Percentiles rank a stretch among this genome's conserved stretches.
phyloP scores from a whole-genome alignment of 1,140 invertebrate genomes.

The Drosophila navojoa region DNA sequence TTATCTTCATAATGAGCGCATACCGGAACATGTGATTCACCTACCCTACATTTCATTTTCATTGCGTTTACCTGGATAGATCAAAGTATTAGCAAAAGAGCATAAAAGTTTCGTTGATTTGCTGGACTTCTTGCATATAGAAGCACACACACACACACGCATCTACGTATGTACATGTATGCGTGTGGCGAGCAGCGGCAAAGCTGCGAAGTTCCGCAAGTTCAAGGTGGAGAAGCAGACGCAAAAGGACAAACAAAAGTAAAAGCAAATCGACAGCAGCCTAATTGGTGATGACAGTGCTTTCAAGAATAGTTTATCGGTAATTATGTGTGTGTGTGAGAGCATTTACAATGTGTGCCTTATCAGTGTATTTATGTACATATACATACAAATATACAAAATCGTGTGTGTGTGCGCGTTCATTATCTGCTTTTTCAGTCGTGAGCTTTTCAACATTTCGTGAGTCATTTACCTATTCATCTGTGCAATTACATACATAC shows the following conservation, averaged over 20 bases:
- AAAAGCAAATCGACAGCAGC: constrained; percentile 4
- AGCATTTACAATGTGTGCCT: neutral
- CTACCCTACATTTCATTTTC: too few species aligned
- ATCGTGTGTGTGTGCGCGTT: neutral
- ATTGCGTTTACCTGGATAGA: too few species aligned
- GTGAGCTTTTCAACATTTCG: constrained; percentile 26
- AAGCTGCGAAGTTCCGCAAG: constrained; percentile 32
- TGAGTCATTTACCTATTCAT: constrained; percentile 52
- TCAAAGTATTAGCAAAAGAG: neutral
- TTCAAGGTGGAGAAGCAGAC: constrained; percentile 53
- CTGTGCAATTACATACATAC: constrained; percentile 4
- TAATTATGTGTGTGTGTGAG: neutral
- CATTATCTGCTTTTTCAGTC: constrained; percentile 17
- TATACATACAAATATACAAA: neutral
- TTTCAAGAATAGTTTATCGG: neutral
- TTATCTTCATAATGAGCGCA: neutral
- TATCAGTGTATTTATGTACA: neutral
- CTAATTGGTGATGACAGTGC: too few species aligned
- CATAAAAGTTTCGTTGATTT: neutral
- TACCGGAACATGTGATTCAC: too few species aligned
- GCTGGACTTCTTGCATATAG: neutral
- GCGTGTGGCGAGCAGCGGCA: neutral
- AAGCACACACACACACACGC: neutral
- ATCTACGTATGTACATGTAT: neutral
- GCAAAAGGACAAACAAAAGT: constrained; percentile 18